Base-by-base conservation (phyloP, 2,888 invertebrate species). In the Cenopis cana region DNA sequence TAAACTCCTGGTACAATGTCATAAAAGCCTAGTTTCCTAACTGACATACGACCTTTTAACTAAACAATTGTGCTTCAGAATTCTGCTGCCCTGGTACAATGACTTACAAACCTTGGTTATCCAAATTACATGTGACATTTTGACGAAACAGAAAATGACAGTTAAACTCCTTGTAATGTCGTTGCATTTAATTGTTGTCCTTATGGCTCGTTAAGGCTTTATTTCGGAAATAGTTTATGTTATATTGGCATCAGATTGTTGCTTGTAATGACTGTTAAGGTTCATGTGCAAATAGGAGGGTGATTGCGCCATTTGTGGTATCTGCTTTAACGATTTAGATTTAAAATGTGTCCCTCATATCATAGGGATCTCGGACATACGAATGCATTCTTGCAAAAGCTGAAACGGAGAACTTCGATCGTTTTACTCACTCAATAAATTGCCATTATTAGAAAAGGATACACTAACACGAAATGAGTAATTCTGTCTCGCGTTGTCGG, bases 161-260 rank as follows among this genome's bases (percentile, higher is more conserved):
- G 76, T 76, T 78, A 75, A 77, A 76, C 67, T 57, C 61, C 67
- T n/a, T 56, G 69, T 69, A 69, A 50, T 56, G 41, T 59, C 67
- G 57, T 64, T 69, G 57, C 64, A 52, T 50, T 69, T 69, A 69
- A 62, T 41, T 57, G 55, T 64, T 64, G 64, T 52, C 38, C 57
- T 57, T 69, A 69, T 57, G 29, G 65, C 50, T 64, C 57, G 50
- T 65, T 59, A 57, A 14, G 10, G 29, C 57, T 38, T 62, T 24
- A 33, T 46, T 64, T 41, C 20, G 14, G 0, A n/a, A 24, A n/a
- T n/a, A 46, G 38, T 46, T 65, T 36, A 61, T 61, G 60, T 24
- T 60, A 60, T 60, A 60, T 60, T 46, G 46, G 24, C 10, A 46
- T 60, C 46, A 60, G 17, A 46, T 60, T 60, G 60, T 55, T 14